Evolutionary conservation across 2,797 vertebrate species (phyloP).

Genomic region (Tympanoctomys barrerae): DNA sequence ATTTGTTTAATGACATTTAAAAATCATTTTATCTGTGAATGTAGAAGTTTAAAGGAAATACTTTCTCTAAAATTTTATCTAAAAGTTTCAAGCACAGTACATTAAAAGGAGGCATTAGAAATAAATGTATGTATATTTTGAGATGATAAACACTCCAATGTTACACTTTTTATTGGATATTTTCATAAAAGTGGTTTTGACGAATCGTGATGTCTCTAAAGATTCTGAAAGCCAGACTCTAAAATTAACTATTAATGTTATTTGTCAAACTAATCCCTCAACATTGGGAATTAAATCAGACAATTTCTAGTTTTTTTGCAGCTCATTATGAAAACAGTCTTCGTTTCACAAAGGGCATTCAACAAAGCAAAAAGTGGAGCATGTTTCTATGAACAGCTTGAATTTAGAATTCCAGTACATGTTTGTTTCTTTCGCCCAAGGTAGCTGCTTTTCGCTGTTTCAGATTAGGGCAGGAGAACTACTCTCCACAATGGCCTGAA

Average conservation of each 20-base stretch:
- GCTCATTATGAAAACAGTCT: slow-evolving; percentile 79
- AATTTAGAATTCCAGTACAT: slow-evolving; percentile 64
- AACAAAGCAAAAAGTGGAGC: slow-evolving; percentile 69
- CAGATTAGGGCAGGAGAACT: neutral
- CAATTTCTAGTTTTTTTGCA: slow-evolving; percentile 75
- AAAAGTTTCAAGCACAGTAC: neutral
- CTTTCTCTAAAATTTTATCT: neutral
- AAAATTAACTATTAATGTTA: slow-evolving; percentile 20
- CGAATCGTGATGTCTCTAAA: slow-evolving; percentile 39
- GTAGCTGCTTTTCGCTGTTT: slow-evolving; percentile 63
- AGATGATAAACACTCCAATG: neutral
- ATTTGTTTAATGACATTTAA: slow-evolving; percentile 53
- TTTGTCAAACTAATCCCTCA: slow-evolving; percentile 36
- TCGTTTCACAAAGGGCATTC: slow-evolving; percentile 77
- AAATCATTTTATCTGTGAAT: neutral
- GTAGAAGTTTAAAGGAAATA: slow-evolving; percentile 19
- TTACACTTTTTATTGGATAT: neutral
- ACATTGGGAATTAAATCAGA: slow-evolving; percentile 51
- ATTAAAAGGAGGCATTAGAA: slow-evolving; percentile 3
- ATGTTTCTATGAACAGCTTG: slow-evolving; percentile 71
- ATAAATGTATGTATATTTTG: neutral
- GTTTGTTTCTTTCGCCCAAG: slow-evolving; percentile 83
- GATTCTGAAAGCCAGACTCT: neutral
- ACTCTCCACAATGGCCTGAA: slow-evolving; percentile 49
- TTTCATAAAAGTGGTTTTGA: slow-evolving; percentile 46